Evolutionary conservation across 2,888 invertebrate genomes (phyloP).

Genomic region (Coenonympha arcania): DNA sequence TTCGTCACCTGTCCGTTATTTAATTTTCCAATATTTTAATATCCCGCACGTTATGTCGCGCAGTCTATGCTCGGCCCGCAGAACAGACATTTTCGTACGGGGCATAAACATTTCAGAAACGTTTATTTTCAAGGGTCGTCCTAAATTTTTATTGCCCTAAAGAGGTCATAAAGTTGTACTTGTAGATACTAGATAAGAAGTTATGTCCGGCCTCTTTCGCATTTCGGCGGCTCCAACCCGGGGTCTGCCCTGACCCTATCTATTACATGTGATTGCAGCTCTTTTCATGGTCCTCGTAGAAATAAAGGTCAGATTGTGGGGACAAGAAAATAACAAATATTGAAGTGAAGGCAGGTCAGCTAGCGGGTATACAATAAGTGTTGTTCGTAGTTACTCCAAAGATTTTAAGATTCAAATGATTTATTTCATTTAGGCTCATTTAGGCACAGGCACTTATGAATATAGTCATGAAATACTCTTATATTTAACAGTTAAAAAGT

Average conservation of each 20-base stretch:
- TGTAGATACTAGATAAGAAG: conserved; percentile 15
- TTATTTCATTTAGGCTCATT: too few species aligned
- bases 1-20: too few species aligned
- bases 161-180: conserved; percentile 21
- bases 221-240: conserved; percentile 18
- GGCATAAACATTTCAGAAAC: conserved; percentile 7
- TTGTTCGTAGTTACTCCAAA: too few species aligned
- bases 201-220: conserved; percentile 12
- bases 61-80: too few species aligned
- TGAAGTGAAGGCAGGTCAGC: too few species aligned
- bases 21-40: too few species aligned
- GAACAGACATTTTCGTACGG: background rate
- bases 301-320: background rate
- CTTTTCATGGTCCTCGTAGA: conserved; percentile 1
- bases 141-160: conserved; percentile 19
- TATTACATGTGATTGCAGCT: conserved; percentile 16
- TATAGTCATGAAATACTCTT: too few species aligned
- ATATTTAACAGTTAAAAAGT: too few species aligned
- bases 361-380: too few species aligned
- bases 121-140: conserved; percentile 10
- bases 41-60: too few species aligned
- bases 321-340: background rate
- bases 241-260: conserved; percentile 16
- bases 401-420: too few species aligned
- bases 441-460: too few species aligned